Percentiles rank a stretch among this genome's conserved stretches.
Conservation (phyloP, 2,888 invertebrate genomes). For the Cylloceria caligata region DNA sequence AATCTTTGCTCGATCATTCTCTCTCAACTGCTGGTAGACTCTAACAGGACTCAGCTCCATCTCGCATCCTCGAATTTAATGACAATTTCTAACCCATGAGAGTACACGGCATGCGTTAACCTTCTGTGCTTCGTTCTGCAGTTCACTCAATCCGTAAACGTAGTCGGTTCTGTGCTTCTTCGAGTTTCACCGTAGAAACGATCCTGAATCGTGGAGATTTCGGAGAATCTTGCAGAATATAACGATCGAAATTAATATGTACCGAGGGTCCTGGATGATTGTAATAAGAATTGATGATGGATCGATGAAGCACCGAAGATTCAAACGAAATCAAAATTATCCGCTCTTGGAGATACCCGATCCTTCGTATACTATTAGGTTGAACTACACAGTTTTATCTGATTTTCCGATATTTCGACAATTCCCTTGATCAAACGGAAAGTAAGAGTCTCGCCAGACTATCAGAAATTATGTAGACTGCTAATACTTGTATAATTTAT, state of each 20-base stretch:
- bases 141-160: constrained; percentile 74
- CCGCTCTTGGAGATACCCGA: neutral
- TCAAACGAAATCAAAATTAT: neutral
- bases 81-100: constrained; percentile 72
- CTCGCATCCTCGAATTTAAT: constrained; percentile 68
- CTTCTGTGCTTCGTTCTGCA: constrained; percentile 43
- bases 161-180: constrained; percentile 49
- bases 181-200: constrained; percentile 54
- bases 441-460: too few species aligned
- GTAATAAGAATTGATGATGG: neutral
- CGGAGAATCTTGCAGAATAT: constrained; percentile 67
- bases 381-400: neutral
- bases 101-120: constrained; percentile 52
- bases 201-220: constrained; percentile 67
- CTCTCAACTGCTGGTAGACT: constrained; percentile 28
- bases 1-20: constrained; percentile 38
- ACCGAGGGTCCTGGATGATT: neutral
- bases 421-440: too few species aligned
- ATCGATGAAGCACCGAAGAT: neutral
- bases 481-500: too few species aligned
- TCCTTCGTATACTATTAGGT: neutral
- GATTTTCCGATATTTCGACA: too few species aligned
- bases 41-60: constrained; percentile 44
- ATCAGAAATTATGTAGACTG: too few species aligned
- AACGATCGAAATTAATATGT: neutral